Evolutionary conservation across 2,888 invertebrate genomes (phyloP), one percentile per base, ranked within the genome.

Genomic region (Dasysyrphus albostriatus): DNA sequence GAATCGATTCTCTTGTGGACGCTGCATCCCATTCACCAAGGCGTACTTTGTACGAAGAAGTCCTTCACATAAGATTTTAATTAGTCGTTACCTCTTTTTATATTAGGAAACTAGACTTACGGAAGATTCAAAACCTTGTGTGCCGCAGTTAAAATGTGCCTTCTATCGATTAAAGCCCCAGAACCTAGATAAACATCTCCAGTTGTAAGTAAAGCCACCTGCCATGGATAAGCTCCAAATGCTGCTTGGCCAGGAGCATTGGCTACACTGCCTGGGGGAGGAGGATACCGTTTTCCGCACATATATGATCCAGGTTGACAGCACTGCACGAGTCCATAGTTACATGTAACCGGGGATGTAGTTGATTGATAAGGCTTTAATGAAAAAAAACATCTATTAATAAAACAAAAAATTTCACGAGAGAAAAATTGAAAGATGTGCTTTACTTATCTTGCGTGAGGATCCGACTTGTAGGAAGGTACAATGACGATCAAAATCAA

Each of bases 21-120:
- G 94, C 94, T 0, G 95, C 95, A 91, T 97, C 95, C 96, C 96
- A 96, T 90, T 96, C 96, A 0, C 97, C 97, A 2, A 96, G 91
- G 37, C 96, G 94, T 1, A 96, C 94, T 91, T 95, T 96, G 24
- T 96, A 93, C 14, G 92, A 89, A 3, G 85, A 89, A 8, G 89
- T 88, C 16, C 92, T 92, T 74, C 0, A 73, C 56, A 12, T 63
- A 51, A 49, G 8, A 16, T 19, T 47, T 58, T 10, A 16, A n/a
- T 47, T 9, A 9, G 5, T 8, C 0, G 1, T 8, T 0, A 7
- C 0, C 16, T 39, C 5, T 12, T 63, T 19, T 73, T 5, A 14
- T 32, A 16, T 3, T 1, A 32, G 32, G 4, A 5, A 61, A 24
- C 16, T n/a, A 16, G 24, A 93, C 94, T 94, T 92, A 95, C 95